Conservation (phyloP, 2,113 vertebrate species). For the Kobus ellipsiprymnus region DNA sequence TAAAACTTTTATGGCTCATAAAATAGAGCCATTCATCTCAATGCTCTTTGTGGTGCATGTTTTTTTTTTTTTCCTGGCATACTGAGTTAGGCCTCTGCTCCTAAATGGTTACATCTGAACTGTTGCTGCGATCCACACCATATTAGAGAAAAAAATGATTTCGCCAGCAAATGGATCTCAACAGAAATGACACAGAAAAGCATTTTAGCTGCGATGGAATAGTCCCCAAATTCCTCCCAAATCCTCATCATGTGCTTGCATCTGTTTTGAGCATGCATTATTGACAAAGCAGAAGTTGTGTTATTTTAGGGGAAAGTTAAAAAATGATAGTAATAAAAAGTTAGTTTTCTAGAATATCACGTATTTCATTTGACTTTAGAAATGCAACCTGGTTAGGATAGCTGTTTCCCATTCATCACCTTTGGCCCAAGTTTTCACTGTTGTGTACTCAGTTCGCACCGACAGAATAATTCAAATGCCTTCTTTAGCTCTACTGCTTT, state of each 20-base stretch:
- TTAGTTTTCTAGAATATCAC: not conserved
- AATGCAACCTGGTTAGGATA: not conserved
- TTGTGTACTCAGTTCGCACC: not conserved
- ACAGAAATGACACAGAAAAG: constrained; percentile 48
- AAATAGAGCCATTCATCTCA: constrained; percentile 95
- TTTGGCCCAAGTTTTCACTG: not conserved
- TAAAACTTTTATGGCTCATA: constrained; percentile 99
- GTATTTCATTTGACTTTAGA: not conserved
- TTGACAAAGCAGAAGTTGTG: constrained; percentile 6
- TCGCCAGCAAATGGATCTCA: constrained; percentile 44
- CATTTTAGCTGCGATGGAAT: not conserved
- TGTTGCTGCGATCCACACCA: constrained; percentile 35
- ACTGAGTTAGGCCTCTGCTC: constrained; percentile 66
- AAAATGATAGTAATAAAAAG: not conserved
- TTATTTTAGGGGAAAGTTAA: constrained; percentile 43
- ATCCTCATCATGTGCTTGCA: not conserved
- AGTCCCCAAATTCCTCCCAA: not conserved
- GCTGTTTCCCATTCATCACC: not conserved
- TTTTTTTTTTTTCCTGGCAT: constrained; percentile 64
- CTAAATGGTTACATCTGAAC: constrained; percentile 64
- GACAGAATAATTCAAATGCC: not conserved
- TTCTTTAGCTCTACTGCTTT: not conserved
- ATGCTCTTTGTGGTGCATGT: constrained; percentile 83
- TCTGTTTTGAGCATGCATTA: not conserved
- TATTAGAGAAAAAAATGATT: constrained; percentile 56